phyloP scores from a whole-genome alignment of 1,140 invertebrate genomes.

The Hesperophylax magnus region DNA sequence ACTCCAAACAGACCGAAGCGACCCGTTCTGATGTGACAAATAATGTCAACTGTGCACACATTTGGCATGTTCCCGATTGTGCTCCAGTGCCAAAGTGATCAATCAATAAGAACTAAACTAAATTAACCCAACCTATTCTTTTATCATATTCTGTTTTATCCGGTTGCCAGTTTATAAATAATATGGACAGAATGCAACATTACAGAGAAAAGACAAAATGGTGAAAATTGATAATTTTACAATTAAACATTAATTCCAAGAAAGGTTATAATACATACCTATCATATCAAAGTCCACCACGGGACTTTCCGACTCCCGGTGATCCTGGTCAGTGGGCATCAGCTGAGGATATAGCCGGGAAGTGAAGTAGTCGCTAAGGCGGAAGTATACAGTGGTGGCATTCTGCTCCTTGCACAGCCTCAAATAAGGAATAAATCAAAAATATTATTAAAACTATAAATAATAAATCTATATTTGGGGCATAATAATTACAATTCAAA shows the following conservation, averaged over 20 bases:
- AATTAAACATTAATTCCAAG: not conserved
- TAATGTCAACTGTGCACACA: not conserved
- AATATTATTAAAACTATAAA: not conserved
- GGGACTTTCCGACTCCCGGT: constrained; percentile 51
- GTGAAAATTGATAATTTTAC: too few species aligned
- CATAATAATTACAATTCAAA: not conserved
- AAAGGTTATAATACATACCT: constrained; percentile 49
- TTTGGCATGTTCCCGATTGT: not conserved
- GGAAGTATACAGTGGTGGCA: constrained; percentile 59
- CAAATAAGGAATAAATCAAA: constrained; percentile 24
- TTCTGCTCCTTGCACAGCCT: constrained; percentile 62
- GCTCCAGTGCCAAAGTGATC: not conserved
- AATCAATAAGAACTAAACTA: not conserved
- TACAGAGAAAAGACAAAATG: too few species aligned
- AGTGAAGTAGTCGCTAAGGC: constrained; percentile 62
- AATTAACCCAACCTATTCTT: not conserved
- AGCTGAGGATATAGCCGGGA: constrained; percentile 58
- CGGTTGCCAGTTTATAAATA: not conserved
- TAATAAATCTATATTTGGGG: not conserved
- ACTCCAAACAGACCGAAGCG: too few species aligned
- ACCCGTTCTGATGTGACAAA: not conserved
- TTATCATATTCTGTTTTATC: not conserved
- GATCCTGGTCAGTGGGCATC: constrained; percentile 22
- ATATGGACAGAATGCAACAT: too few species aligned
- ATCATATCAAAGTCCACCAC: constrained; percentile 59